Conservation (phyloP, 2,797 vertebrate genomes). For the Epinephelus coioides region DNA sequence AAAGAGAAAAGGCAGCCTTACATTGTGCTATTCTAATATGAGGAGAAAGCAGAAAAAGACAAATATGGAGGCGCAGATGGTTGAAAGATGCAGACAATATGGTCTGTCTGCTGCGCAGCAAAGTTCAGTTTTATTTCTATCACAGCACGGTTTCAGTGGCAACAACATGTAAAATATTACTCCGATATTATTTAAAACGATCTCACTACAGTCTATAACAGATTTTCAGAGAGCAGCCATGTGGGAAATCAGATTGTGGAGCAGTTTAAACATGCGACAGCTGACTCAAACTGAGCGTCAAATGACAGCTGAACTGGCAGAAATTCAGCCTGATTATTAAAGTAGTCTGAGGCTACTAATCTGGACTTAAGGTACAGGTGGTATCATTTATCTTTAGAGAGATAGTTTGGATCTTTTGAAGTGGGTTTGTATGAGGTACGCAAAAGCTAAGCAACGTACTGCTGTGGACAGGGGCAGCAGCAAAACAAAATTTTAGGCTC, state of each 20-base stretch:
- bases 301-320: slow-evolving; percentile 3
- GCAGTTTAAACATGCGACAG: not conserved
- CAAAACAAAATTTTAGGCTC: too few relatives aligned
- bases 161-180: slow-evolving; percentile 7
- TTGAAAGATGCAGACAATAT: slow-evolving; percentile 36
- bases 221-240: not conserved
- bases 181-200: not conserved
- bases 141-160: slow-evolving; percentile 19
- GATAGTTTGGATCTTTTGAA: too few relatives aligned
- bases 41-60: not conserved
- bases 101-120: slow-evolving; percentile 17
- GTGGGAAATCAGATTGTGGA: not conserved
- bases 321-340: not conserved
- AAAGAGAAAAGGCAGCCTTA: not conserved
- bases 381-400: not conserved
- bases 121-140: slow-evolving; percentile 43
- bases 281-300: not conserved
- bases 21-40: not conserved
- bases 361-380: not conserved
- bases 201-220: not conserved
- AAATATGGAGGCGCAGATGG: slow-evolving; percentile 42
- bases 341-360: not conserved
- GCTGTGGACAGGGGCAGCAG: too few relatives aligned
- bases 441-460: too few relatives aligned
- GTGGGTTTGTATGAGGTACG: too few relatives aligned